phyloP scores from a whole-genome alignment of 2,797 vertebrate genomes.

The Acestrorhynchus altus region DNA sequence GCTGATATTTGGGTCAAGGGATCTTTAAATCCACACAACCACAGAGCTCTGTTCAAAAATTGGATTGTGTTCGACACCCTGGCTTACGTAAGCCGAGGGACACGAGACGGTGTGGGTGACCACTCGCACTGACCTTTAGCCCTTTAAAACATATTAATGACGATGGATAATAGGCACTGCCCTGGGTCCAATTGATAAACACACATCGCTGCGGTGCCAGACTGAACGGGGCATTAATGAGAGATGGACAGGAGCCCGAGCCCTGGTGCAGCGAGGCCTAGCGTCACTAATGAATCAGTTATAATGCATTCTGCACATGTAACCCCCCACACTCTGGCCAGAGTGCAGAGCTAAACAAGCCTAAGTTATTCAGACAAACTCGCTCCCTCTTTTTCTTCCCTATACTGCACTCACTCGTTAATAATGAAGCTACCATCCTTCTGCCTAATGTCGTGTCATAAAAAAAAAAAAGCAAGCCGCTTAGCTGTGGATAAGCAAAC shows the following conservation, averaged over 20 bases:
- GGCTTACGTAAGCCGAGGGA: not conserved
- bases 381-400: not conserved
- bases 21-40: not conserved
- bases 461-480: slow-evolving; percentile 47
- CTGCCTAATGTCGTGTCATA: slow-evolving; percentile 38
- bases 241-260: slow-evolving; percentile 31
- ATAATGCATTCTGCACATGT: slow-evolving; percentile 52
- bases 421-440: slow-evolving; percentile 46
- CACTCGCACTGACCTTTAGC: slow-evolving; percentile 63
- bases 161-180: slow-evolving; percentile 64
- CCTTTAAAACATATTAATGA: slow-evolving; percentile 62
- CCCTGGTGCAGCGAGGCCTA: slow-evolving; percentile 27
- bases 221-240: slow-evolving; percentile 54
- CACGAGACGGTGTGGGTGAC: slow-evolving; percentile 9
- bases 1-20: not conserved
- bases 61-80: not conserved
- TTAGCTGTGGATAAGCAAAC: slow-evolving; percentile 49
- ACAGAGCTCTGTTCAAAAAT: not conserved
- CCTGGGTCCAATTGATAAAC: slow-evolving; percentile 38
- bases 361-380: slow-evolving; percentile 30
- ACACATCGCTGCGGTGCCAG: slow-evolving; percentile 41
- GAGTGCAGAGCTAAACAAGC: slow-evolving; percentile 27
- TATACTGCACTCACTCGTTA: slow-evolving; percentile 36
- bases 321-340: slow-evolving; percentile 33
- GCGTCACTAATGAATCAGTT: slow-evolving; percentile 51